phyloP scores from a whole-genome alignment of 1,140 invertebrate species.

The Copidosoma floridanum region DNA sequence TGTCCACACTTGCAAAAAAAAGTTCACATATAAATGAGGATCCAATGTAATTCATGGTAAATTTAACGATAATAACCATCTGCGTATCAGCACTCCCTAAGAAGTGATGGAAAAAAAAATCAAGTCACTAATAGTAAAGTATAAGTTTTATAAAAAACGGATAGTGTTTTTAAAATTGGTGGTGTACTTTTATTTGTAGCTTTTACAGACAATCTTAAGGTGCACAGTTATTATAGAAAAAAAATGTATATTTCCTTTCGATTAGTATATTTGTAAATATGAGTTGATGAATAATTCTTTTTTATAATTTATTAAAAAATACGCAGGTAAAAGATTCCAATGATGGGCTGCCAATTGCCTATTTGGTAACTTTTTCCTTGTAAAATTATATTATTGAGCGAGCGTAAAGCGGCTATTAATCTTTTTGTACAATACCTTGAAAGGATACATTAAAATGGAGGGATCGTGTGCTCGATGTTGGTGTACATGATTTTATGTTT shows the following conservation, averaged over 20 bases:
- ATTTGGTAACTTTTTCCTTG: no score
- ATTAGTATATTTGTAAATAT: slow-evolving; percentile 20
- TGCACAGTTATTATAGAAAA: no score
- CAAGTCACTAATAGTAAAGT: slow-evolving; percentile 1
- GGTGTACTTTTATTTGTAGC: slow-evolving; percentile 17
- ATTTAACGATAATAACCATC: no score
- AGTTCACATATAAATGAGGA: no score
- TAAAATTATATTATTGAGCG: slow-evolving; percentile 24
- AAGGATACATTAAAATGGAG: slow-evolving; percentile 28
- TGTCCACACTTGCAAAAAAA: no score
- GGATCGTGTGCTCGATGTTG: slow-evolving; percentile 7
- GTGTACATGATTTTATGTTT: slow-evolving; percentile 1
- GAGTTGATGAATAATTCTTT: slow-evolving; percentile 6
- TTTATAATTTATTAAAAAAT: slow-evolving; percentile 22
- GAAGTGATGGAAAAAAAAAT: no score
- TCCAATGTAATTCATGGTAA: no score
- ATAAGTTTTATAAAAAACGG: neutral
- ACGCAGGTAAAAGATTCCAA: neutral
- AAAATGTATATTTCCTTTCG: no score
- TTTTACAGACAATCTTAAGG: slow-evolving; percentile 7
- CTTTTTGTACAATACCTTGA: slow-evolving; percentile 37
- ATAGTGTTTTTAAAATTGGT: slow-evolving; percentile 17
- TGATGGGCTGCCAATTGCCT: no score
- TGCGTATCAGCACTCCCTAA: no score
- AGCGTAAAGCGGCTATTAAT: slow-evolving; percentile 35